These are phyloP conservation scores for Ceyx melanurus DNA, from an alignment of 2,113 vertebrate species.

Conservation along the genomic window DNA sequence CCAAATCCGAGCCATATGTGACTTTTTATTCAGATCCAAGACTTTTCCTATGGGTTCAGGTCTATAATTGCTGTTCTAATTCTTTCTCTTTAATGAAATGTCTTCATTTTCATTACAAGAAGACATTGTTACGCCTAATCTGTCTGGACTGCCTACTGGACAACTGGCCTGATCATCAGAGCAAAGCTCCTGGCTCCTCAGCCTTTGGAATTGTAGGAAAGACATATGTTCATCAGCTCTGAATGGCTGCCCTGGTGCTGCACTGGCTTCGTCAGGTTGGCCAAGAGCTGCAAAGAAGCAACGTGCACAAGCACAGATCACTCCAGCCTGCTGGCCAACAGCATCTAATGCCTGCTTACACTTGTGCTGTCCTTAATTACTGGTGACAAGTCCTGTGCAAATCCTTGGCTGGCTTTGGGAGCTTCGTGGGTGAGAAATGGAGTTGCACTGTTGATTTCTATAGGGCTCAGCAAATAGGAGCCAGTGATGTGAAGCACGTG, in stretches of 20 bases:
- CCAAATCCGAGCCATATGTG: neutral
- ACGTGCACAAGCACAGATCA: neutral
- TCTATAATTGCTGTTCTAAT: neutral
- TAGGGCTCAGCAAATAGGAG: neutral
- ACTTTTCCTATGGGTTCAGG: neutral
- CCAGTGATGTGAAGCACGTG: accelerated
- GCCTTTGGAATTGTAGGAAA: neutral
- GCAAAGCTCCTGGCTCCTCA: neutral
- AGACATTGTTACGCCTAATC: neutral
- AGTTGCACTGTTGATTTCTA: neutral
- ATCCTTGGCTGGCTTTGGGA: neutral
- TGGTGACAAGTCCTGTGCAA: neutral
- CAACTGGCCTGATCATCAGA: neutral
- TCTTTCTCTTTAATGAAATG: neutral
- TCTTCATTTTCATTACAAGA: neutral
- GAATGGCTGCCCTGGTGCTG: neutral
- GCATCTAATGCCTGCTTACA: neutral
- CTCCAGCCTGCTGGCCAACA: neutral
- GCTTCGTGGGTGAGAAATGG: neutral
- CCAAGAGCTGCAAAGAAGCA: neutral
- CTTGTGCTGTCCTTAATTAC: neutral
- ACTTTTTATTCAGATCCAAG: neutral
- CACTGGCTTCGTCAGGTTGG: neutral
- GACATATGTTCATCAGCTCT: neutral
- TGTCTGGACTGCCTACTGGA: neutral